Conservation (phyloP, 1,140 invertebrate species). For the Aphaenogaster floridana region DNA sequence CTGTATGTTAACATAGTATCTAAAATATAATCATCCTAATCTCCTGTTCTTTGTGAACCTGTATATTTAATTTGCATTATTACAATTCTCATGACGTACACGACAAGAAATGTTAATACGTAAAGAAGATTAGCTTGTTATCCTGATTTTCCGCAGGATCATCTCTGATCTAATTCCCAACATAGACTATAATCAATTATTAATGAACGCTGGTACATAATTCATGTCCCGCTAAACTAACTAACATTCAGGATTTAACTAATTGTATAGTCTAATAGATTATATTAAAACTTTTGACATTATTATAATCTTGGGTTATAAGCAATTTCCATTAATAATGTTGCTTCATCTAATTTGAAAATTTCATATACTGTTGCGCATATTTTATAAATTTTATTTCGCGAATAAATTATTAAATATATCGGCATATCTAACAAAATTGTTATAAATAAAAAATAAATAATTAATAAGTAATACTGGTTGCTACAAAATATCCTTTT, state of each 20-base stretch:
- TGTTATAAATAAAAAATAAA: background rate
- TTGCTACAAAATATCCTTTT: background rate
- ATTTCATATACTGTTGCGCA: background rate
- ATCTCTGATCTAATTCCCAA: slow-evolving; percentile 21
- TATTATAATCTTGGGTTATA: slow-evolving; percentile 6
- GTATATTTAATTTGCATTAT: slow-evolving; percentile 32
- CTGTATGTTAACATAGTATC: background rate
- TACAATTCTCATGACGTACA: slow-evolving; percentile 6
- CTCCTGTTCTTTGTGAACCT: slow-evolving; percentile 15
- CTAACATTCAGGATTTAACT: slow-evolving; percentile 19
- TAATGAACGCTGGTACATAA: slow-evolving; percentile 30
- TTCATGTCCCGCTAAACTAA: slow-evolving; percentile 41
- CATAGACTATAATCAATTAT: slow-evolving; percentile 30
- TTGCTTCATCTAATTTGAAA: background rate
- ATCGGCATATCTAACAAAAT: background rate
- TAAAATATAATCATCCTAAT: slow-evolving; percentile 36
- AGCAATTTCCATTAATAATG: slow-evolving; percentile 22
- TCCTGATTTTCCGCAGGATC: slow-evolving; percentile 41
- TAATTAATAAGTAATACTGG: background rate
- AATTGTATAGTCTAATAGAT: slow-evolving; percentile 11
- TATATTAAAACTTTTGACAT: slow-evolving; percentile 34
- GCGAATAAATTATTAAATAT: background rate
- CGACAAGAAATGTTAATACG: slow-evolving; percentile 32
- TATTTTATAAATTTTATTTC: background rate
- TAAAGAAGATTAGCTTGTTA: slow-evolving; percentile 31